Percentiles rank a stretch among this genome's conserved stretches.
These are phyloP conservation scores for Perognathus longimembris DNA, from an alignment of 2,113 vertebrate genomes.

Conservation along the genomic window DNA sequence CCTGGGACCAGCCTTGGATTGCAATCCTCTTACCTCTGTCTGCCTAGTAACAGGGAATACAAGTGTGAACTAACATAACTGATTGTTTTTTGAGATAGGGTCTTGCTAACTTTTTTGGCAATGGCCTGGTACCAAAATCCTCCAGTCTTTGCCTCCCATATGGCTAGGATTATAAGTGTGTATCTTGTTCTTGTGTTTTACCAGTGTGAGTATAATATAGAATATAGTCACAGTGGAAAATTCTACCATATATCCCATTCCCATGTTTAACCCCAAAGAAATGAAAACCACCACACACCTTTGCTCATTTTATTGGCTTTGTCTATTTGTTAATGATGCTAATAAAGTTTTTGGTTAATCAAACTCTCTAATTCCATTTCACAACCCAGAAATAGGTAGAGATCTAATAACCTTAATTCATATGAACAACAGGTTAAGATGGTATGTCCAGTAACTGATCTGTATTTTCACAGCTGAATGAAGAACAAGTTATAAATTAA, in stretches of 20 bases:
- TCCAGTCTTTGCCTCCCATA: too few species aligned
- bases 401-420: neutral
- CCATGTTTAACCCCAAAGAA: neutral
- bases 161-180: too few species aligned
- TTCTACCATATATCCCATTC: neutral
- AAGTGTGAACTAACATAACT: too few species aligned
- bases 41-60: too few species aligned
- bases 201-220: neutral
- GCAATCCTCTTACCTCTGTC: too few species aligned
- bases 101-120: too few species aligned
- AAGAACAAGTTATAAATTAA: conserved; percentile 13
- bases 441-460: neutral
- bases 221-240: neutral
- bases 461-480: neutral
- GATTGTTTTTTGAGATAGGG: too few species aligned
- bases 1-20: too few species aligned
- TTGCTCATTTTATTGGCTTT: conserved; percentile 2
- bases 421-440: neutral
- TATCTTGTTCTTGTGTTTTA: neutral
- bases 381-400: neutral
- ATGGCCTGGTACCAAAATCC: too few species aligned
- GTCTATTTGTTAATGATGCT: neutral
- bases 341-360: conserved; percentile 15
- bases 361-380: conserved; percentile 48
- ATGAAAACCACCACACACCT: neutral